Base-by-base conservation (phyloP, 2,113 vertebrate species). In the Dolichallabes microphthalmus region DNA sequence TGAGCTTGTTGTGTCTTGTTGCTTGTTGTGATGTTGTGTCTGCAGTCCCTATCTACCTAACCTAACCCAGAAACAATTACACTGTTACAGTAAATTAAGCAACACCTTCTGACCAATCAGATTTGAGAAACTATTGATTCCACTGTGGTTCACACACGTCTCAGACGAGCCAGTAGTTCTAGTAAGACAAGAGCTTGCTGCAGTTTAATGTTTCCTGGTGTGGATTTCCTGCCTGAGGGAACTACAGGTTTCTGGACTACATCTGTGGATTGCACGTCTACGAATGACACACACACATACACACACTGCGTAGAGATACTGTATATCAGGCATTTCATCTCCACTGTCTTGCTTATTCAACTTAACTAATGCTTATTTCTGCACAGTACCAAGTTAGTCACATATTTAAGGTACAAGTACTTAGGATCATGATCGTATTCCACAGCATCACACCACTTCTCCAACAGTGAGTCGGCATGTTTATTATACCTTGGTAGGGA, bases 31-130 rank as follows among this genome's bases (percentile, higher is more conserved):
- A 35, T 45, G 45, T 6, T 6, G 45, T 45, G 45, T 45, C 45
- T 45, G 45, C 45, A 45, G 45, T 8, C 6, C 7, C 6, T 45
- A 8, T 8, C 7, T 45, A 45, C 7, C 45, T 8, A 45, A 45
- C 45, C 45, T 8, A 45, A 45, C 45, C 45, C 45, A 8, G 45
- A 45, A 45, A 45, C 45, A 45, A 45, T 45, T 45, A 45, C 4
- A 45, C 11, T 13, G 71, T 25, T n/a, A 50, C 39, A 50, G 39
- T 6, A 74, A 2, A 74, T 39, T 20, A 5, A 25, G 12, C 71
- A n/a, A 74, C 1, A 45, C 71, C 39, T 73, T 73, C 69, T 73
- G 71, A 52, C 71, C 45, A 75, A 75, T 75, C 73, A n/a, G 45
- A 50, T 22, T 73, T 0, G 35, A 73, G 35, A 22, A 52, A 22